These are phyloP conservation scores for Acanthococcus lagerstroemiae DNA, from an alignment of 2,888 invertebrate genomes.

Conservation along the genomic window DNA sequence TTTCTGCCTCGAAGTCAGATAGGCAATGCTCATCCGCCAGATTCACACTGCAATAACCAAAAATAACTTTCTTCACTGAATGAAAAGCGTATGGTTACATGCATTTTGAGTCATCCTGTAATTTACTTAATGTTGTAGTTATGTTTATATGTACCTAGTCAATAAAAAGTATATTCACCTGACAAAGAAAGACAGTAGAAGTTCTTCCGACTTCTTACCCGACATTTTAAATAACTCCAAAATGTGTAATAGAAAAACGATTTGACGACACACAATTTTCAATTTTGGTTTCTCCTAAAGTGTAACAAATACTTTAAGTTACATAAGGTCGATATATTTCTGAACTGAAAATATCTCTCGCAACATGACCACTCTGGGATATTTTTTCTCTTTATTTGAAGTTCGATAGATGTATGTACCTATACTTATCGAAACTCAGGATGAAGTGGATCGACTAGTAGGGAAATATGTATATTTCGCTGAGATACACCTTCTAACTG, in stretches of 20 bases:
- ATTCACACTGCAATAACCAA: background rate
- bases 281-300: constrained; percentile 11
- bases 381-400: no score
- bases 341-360: no score
- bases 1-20: background rate
- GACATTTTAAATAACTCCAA: constrained; percentile 17
- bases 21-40: background rate
- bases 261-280: constrained; percentile 15
- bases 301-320: no score
- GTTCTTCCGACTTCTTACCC: background rate
- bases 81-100: no score
- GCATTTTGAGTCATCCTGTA: background rate
- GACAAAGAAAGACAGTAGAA: constrained; percentile 6
- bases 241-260: constrained; percentile 7
- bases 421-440: no score
- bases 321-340: no score
- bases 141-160: background rate
- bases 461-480: no score
- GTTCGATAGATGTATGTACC: no score
- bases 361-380: no score
- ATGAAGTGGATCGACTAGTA: no score
- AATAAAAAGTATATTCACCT: background rate
- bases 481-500: no score
- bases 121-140: background rate
- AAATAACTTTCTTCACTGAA: background rate